Base-by-base conservation (phyloP, 2,797 vertebrate genomes). In the Benthosema pterotum region DNA sequence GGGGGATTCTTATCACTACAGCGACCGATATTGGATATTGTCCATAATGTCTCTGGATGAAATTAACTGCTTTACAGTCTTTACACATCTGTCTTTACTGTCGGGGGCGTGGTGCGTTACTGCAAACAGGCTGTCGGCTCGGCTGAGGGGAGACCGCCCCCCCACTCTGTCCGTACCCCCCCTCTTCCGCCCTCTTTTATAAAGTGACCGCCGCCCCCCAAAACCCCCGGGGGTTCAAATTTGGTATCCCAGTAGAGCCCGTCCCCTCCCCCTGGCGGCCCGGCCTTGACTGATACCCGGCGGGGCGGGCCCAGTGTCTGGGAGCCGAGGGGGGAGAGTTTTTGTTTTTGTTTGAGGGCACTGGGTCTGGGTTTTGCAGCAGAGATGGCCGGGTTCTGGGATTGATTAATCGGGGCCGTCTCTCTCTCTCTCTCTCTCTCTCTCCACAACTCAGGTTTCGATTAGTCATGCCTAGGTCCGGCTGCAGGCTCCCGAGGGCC, bases 381-480 rank as follows among this genome's bases (percentile, higher is more conserved):
- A 55, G 88, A 84, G 86, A 64, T 71, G 82, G 85, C 88, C 77
- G 5, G 71, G 79, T 72, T 82, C 83, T 78, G 82, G 83, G 79
- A 82, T 61, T 80, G 87, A 83, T 84, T 79, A 91, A 87, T 87
- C 88, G 70, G 88, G 88, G 88, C 89, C 84, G 77, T 88, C 78
- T 87, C 85, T 90, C 85, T 89, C n/a, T n/a, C n/a, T n/a, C n/a
- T n/a, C n/a, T n/a, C n/a, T n/a, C n/a, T 88, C 78, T 87, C 85
- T 90, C 85, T 89, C 89, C 84, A 77, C 74, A 59, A 86, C 76
- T 87, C 89, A 83, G 89, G 88, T 89, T 88, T 91, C 86, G 89
- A 85, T 88, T 87, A 76, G 90, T 92, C 90, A 92, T 92, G 90
- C 90, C 90, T 91, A 86, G 88, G 83, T 92, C 90, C 88, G 87